phyloP scores from a whole-genome alignment of 2,888 invertebrate species.

The Drosophila merina region DNA sequence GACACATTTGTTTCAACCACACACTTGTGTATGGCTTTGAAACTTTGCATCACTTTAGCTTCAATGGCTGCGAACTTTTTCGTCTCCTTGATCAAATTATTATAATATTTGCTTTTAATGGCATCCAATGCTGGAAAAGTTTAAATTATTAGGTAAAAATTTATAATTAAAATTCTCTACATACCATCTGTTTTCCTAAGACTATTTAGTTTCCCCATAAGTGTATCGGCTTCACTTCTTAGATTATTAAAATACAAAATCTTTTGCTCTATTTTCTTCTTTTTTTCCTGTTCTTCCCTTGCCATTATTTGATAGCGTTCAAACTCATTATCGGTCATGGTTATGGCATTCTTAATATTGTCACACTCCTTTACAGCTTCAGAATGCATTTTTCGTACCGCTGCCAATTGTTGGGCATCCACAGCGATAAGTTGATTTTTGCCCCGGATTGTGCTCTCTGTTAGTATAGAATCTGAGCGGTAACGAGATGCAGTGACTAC shows the following conservation, averaged over 20 bases:
- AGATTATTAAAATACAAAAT: slow-evolving; percentile 47
- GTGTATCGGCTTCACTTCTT: slow-evolving; percentile 55
- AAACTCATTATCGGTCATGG: slow-evolving; percentile 50
- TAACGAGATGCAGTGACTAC: slow-evolving; percentile 87
- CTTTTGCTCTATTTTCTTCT: slow-evolving; percentile 65
- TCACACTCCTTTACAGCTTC: slow-evolving; percentile 73
- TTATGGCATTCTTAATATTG: slow-evolving; percentile 47
- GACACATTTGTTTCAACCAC: slow-evolving; percentile 5
- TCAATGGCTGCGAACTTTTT: slow-evolving; percentile 36
- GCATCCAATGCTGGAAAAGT: slow-evolving; percentile 42
- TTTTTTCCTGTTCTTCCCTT: slow-evolving; percentile 42
- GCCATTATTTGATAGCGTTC: slow-evolving; percentile 52
- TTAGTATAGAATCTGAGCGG: slow-evolving; percentile 86
- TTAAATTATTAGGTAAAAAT: neutral
- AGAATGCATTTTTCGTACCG: slow-evolving; percentile 63
- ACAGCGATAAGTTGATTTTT: slow-evolving; percentile 86
- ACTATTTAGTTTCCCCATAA: slow-evolving; percentile 49
- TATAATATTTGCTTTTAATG: slow-evolving; percentile 16
- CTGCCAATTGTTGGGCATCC: slow-evolving; percentile 85
- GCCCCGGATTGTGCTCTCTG: slow-evolving; percentile 85
- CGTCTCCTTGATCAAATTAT: slow-evolving; percentile 13
- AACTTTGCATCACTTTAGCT: slow-evolving; percentile 7
- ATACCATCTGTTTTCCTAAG: slow-evolving; percentile 59
- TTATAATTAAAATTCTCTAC: slow-evolving; percentile 8
- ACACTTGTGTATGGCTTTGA: slow-evolving; percentile 7